Conservation (phyloP, 2,888 invertebrate species). For the Thymelicus acteon region DNA sequence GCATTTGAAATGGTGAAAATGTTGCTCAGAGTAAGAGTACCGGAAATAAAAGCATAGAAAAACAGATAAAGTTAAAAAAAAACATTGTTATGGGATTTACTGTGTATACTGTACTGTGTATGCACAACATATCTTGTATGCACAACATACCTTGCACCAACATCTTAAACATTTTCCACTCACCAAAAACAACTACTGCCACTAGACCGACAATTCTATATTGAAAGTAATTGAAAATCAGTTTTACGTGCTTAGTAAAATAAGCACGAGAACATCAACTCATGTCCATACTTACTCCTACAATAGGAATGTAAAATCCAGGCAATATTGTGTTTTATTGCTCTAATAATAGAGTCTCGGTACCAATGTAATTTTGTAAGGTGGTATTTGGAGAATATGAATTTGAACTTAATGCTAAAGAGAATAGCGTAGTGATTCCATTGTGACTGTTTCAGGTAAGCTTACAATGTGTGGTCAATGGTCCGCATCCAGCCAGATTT, state of each 20-base stretch:
- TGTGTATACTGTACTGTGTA: too few species aligned
- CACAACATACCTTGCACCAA: too few species aligned
- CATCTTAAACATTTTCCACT: too few species aligned
- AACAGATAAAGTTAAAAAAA: too few species aligned
- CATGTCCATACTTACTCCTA: constrained; percentile 9
- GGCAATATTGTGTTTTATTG: constrained; percentile 48
- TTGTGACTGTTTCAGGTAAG: constrained; percentile 57
- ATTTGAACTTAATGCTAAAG: constrained; percentile 39
- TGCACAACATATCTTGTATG: too few species aligned
- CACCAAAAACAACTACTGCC: too few species aligned
- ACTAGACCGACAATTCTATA: too few species aligned
- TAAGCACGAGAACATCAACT: background rate
- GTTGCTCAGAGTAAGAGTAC: too few species aligned
- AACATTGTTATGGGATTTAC: too few species aligned
- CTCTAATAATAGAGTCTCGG: constrained; percentile 43
- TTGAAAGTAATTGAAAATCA: constrained; percentile 13
- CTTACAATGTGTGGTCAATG: constrained; percentile 74
- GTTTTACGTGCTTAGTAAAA: background rate
- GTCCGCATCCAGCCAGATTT: constrained; percentile 73
- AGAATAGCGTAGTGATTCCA: constrained; percentile 43
- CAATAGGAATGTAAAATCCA: constrained; percentile 41
- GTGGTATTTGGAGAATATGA: constrained; percentile 35
- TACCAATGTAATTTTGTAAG: constrained; percentile 50
- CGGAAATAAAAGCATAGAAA: too few species aligned
- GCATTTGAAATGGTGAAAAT: too few species aligned